Base-by-base conservation (phyloP, 2,113 vertebrate genomes). In the Columba livia region DNA sequence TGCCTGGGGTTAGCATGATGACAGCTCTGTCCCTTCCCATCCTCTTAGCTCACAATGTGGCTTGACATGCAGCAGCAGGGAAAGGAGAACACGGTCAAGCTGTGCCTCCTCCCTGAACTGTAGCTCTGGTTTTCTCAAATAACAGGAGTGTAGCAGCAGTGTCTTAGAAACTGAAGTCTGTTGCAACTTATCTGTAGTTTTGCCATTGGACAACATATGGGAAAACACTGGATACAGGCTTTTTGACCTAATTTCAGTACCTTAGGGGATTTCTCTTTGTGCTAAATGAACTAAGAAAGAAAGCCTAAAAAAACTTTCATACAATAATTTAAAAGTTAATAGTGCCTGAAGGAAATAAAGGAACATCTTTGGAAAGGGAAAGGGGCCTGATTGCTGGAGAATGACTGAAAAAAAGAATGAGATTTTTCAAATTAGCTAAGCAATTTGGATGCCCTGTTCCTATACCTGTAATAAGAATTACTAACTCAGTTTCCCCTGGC, bases 341-440 rank as follows among this genome's bases (percentile, higher is more conserved):
- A 71, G 21, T 72, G 14, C 77, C 77, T 89, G 28, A 16, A 90
- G 75, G 75, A 84, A 20, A 38, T 85, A 71, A 88, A 91, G 58
- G 36, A 95, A 57, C 1, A 6, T 50, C 40, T 54, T 48, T 62
- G 13, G n/a, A 92, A 91, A 86, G 86, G 53, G n/a, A 20, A 79
- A 65, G 77, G 18, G 50, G 3, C 19, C 42, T 70, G 62, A 56
- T 77, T 87, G 56, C 66, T 95, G 66, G 32, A 94, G 71, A 89
- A 71, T 74, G 26, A 28, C 58, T 85, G 36, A 54, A 75, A 64
- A 25, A 83, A 83, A 51, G 6, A 79, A 57, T 50, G 25, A 80
- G 20, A 78, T 80, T 94, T 95, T 93, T 84, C 61, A 91, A 84
- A 72, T 83, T 92, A 96, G 34, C 32, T 85, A 91, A 79, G 34